A percentile compares a stretch with the other conserved stretches of the same genome.
Conservation (phyloP, 2,797 vertebrate genomes). For the Sylvia borin region DNA sequence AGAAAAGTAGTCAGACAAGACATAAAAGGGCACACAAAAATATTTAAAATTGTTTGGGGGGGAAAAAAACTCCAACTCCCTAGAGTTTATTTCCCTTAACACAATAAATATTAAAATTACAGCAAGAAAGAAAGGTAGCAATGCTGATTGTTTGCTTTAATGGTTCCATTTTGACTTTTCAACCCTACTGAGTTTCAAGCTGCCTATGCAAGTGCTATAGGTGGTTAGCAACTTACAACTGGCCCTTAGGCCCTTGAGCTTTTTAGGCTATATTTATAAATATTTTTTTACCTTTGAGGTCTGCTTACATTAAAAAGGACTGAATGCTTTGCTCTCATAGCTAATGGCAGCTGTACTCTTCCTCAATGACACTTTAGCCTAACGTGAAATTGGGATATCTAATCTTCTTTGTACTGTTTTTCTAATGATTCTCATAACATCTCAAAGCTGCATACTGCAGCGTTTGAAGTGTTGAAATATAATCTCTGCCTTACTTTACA, state of each 20-base stretch:
- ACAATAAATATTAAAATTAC: background rate
- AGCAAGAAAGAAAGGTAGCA: background rate
- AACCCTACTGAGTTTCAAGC: background rate
- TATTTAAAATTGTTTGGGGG: background rate
- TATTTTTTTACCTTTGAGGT: background rate
- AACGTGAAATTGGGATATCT: background rate
- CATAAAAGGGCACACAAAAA: background rate
- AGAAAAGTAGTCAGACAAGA: background rate
- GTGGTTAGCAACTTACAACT: background rate
- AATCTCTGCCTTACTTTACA: background rate
- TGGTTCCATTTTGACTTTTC: background rate
- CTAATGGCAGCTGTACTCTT: background rate
- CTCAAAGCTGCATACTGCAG: background rate
- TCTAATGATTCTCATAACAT: background rate
- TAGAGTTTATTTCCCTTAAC: background rate
- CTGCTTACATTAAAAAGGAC: background rate
- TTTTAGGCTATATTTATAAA: background rate
- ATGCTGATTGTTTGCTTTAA: background rate
- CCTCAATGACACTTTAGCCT: background rate
- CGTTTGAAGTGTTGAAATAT: background rate
- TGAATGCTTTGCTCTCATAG: background rate
- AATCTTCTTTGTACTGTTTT: background rate
- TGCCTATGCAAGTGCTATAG: background rate
- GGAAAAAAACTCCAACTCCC: rapidly evolving
- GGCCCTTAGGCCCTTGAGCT: background rate